Base-by-base conservation (phyloP, 2,888 invertebrate genomes). In the Parthenolecanium corni region DNA sequence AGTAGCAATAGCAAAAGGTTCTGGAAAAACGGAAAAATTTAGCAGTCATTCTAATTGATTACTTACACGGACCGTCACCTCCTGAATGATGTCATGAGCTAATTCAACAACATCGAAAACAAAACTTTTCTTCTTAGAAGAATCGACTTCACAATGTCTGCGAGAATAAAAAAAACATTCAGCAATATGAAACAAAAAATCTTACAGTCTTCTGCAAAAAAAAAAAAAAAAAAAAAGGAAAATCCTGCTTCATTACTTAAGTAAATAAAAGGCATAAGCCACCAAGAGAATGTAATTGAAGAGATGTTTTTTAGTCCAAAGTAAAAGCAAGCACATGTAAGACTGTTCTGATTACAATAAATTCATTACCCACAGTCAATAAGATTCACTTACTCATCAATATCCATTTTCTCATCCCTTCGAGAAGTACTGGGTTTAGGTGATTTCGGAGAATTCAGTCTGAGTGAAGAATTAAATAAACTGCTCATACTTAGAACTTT, bases 41-140 rank as follows among this genome's bases (percentile, higher is more conserved):
- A 44, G 18, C 9, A 44, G 14, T 44, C 9, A 44, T 14, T 40
- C 40, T 31, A 25, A 25, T 24, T 23, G 9, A 11, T 12, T 52
- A 54, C 38, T 9, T 9, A 61, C 61, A 18, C 49, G 61, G 9
- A 51, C 14, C 5, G 51, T 12, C 20, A 61, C 38, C 49, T 61
- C 61, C 23, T 51, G 36, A 9, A 38, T 24, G 16, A 61, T 61
- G 16, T 61, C 23, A 20, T 61, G 23, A 3, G 40, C 14, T 18
- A 61, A 23, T 23, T 46, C 61, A 16, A 61, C 16, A 0, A 51
- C 5, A 23, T 61, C 51, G 18, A 25, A 61, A 16, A 51, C 23
- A 9, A 31, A 36, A 42, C 21, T 23, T 4, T 11, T 42, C 40
- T 42, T 36, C 9, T 52, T 25, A 20, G 25, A 12, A 52, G 20